phyloP scores from a whole-genome alignment of 2,888 invertebrate species.

The Teleogryllus oceanicus region DNA sequence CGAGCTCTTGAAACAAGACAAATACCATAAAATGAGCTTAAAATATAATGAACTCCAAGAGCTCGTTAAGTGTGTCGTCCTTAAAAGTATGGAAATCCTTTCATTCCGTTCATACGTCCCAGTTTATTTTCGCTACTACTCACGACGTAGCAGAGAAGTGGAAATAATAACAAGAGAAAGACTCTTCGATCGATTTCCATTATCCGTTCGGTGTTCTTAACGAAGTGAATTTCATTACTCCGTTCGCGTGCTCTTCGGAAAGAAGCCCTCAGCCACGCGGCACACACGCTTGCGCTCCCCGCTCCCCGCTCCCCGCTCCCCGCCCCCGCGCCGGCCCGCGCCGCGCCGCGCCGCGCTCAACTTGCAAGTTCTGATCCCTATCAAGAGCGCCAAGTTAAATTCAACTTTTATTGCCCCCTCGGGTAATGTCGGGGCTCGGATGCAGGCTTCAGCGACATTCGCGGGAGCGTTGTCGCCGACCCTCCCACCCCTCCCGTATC shows the following conservation, averaged over 20 bases:
- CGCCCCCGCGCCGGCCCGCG: no score
- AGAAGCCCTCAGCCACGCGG: neutral
- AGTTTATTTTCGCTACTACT: neutral
- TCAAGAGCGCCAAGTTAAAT: slow-evolving; percentile 9
- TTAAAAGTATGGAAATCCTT: no score
- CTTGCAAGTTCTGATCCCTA: neutral
- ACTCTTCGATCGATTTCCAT: neutral
- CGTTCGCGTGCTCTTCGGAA: neutral
- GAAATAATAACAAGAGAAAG: neutral
- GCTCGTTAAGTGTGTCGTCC: no score
- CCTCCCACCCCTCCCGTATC: neutral
- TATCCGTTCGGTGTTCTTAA: neutral
- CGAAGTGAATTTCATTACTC: slow-evolving; percentile 10
- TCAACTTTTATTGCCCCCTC: neutral
- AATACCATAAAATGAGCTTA: no score
- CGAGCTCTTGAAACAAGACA: no score
- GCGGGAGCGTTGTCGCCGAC: neutral
- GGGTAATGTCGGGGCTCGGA: neutral
- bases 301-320: no score
- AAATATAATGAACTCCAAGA: no score
- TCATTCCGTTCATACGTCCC: no score
- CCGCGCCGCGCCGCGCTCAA: neutral
- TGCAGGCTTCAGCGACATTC: neutral
- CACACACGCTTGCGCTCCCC: neutral
- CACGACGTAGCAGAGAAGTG: neutral